Percentiles rank a stretch among this genome's conserved stretches.
These are phyloP conservation scores for Podarcis muralis DNA, from an alignment of 2,113 vertebrate species.

Conservation along the genomic window DNA sequence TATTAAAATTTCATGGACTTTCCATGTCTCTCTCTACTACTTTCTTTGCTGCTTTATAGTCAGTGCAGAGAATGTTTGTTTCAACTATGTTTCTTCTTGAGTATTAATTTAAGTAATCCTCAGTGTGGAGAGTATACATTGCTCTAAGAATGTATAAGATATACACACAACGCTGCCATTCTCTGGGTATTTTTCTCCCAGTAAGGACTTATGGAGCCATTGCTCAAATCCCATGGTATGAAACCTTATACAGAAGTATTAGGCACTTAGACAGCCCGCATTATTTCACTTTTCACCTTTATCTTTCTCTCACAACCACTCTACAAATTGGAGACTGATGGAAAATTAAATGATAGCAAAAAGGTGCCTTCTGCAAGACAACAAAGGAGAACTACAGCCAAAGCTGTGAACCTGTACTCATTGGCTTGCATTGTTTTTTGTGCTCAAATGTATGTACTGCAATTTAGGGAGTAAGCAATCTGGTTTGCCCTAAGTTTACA, in stretches of 20 bases:
- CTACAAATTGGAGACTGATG: background rate
- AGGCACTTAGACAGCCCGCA: background rate
- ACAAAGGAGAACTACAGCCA: background rate
- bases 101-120: slow-evolving; percentile 20
- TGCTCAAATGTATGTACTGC: background rate
- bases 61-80: slow-evolving; percentile 42
- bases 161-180: background rate
- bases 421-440: background rate
- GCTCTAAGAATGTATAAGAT: background rate
- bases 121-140: slow-evolving; percentile 7
- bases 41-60: slow-evolving; percentile 29
- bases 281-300: background rate
- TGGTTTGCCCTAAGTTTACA: background rate
- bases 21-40: background rate
- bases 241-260: background rate
- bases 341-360: background rate
- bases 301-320: background rate
- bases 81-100: slow-evolving; percentile 15
- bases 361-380: background rate
- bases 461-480: background rate
- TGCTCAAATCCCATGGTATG: background rate
- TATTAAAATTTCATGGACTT: slow-evolving; percentile 52
- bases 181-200: background rate
- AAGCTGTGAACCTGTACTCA: too few species aligned
- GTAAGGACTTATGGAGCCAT: background rate